A percentile compares a stretch with the other conserved stretches of the same genome.
Conservation (phyloP, 2,113 vertebrate species). For the Amia ocellicauda region DNA sequence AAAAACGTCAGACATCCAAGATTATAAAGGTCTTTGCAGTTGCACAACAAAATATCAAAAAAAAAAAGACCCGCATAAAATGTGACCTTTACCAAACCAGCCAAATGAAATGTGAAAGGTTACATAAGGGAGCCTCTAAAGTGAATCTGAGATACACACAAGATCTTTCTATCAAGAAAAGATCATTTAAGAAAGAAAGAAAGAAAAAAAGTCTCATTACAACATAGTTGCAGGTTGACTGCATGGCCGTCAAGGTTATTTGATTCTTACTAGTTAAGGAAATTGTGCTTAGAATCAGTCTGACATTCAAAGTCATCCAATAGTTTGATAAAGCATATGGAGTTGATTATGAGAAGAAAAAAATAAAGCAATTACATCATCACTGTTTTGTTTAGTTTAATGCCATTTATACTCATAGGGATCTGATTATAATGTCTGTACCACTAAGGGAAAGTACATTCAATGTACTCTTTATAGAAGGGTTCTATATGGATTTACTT, state of each 20-base stretch:
- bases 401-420: not conserved
- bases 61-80: slow-evolving; percentile 60
- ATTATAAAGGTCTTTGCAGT: slow-evolving; percentile 52
- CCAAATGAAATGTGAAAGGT: slow-evolving; percentile 70
- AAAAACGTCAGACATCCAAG: slow-evolving; percentile 55
- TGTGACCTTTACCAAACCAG: slow-evolving; percentile 68
- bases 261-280: not conserved
- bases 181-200: not conserved
- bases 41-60: slow-evolving; percentile 56
- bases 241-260: not conserved
- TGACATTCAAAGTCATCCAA: not conserved
- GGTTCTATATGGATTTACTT: no score
- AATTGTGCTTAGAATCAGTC: not conserved
- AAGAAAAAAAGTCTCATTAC: no score
- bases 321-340: slow-evolving; percentile 1
- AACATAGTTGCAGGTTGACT: not conserved
- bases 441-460: not conserved
- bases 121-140: slow-evolving; percentile 40
- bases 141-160: not conserved
- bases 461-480: no score
- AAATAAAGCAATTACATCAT: not conserved
- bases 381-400: not conserved
- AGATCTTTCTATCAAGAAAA: slow-evolving; percentile 29
- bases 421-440: not conserved
- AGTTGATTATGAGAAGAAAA: slow-evolving; percentile 1